phyloP scores from a whole-genome alignment of 2,113 vertebrate species.

The Apodemus speciosus region DNA sequence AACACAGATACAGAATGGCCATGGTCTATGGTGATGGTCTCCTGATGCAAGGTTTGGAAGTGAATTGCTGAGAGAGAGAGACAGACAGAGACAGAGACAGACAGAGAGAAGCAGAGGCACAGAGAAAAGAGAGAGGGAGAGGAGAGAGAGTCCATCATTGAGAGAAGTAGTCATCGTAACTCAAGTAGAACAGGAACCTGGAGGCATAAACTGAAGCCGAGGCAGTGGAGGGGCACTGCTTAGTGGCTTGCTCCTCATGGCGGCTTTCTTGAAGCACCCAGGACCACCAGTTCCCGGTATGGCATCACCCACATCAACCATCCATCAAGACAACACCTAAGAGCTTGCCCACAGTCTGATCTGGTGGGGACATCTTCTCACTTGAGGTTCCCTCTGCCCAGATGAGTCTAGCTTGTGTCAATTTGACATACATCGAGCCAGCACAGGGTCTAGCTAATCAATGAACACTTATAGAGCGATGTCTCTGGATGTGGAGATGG shows the following conservation, averaged over 20 bases:
- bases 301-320: neutral
- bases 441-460: neutral
- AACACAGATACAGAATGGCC: neutral
- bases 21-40: neutral
- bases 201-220: neutral
- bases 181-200: neutral
- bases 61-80: neutral
- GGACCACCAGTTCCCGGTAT: neutral
- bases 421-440: neutral
- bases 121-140: neutral
- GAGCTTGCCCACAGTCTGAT: neutral
- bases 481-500: neutral
- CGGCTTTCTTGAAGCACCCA: neutral
- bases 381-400: neutral
- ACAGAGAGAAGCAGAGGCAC: too few relatives aligned
- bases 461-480: neutral
- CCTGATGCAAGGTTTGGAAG: conserved; percentile 24
- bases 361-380: neutral
- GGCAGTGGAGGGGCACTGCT: neutral
- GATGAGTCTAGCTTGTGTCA: neutral
- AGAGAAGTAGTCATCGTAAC: neutral
- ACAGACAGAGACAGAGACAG: too few relatives aligned
- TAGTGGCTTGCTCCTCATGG: neutral
- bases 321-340: neutral
- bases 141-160: neutral